Evolutionary conservation across 2,888 invertebrate genomes (phyloP).

Genomic region (Catocala nupta): DNA sequence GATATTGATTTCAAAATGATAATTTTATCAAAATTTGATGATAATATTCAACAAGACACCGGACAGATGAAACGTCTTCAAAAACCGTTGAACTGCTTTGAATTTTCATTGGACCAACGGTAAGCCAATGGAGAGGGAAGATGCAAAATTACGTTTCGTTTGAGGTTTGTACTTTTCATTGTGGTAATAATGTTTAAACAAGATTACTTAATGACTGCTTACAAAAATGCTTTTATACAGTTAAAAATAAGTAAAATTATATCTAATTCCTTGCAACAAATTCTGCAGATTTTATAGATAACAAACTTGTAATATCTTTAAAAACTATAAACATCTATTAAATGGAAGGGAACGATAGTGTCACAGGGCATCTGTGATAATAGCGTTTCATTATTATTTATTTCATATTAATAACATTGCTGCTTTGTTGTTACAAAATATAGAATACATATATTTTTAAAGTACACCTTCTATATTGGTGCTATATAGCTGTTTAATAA

Average conservation of each 20-base stretch:
- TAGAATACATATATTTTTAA: too few relatives aligned
- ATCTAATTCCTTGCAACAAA: too few relatives aligned
- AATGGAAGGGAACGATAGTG: slow-evolving; percentile 9
- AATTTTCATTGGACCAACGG: slow-evolving; percentile 70
- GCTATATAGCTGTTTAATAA: too few relatives aligned
- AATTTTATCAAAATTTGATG: slow-evolving; percentile 67
- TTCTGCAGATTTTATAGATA: too few relatives aligned
- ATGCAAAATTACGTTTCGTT: slow-evolving; percentile 57
- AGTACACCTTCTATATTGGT: too few relatives aligned
- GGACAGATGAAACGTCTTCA: slow-evolving; percentile 75
- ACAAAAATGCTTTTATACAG: too few relatives aligned
- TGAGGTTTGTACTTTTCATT: background rate
- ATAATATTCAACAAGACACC: slow-evolving; percentile 73
- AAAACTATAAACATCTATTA: background rate
- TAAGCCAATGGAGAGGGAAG: slow-evolving; percentile 64
- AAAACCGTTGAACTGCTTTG: slow-evolving; percentile 81
- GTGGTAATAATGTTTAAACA: too few relatives aligned
- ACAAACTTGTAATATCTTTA: too few relatives aligned
- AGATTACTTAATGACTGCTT: too few relatives aligned
- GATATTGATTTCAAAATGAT: slow-evolving; percentile 57
- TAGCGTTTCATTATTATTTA: background rate
- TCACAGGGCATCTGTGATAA: background rate
- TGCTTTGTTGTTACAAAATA: too few relatives aligned
- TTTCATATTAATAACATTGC: too few relatives aligned
- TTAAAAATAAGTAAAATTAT: too few relatives aligned